These are phyloP conservation scores for Saxidomus purpurata DNA, from an alignment of 1,140 invertebrate species.

Conservation along the genomic window DNA sequence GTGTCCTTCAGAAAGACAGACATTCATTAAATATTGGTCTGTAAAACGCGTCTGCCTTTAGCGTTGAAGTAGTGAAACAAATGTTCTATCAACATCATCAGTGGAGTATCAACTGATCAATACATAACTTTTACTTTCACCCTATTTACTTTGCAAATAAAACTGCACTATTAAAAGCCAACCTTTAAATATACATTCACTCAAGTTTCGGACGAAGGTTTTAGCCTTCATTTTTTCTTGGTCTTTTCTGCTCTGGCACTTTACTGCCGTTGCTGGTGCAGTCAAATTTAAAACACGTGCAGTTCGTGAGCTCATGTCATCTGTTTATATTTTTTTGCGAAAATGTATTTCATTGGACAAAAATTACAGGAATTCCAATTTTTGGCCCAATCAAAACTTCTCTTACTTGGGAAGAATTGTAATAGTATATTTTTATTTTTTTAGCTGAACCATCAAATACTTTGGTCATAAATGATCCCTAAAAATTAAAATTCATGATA, in stretches of 20 bases:
- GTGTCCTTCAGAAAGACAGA: no score
- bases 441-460: neutral
- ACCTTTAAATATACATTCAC: slow-evolving; percentile 36
- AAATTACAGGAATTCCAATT: neutral
- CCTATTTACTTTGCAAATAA: no score
- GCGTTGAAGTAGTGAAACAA: no score
- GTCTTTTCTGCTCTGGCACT: neutral
- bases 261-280: no score
- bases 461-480: no score
- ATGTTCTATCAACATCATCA: no score
- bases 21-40: no score
- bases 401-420: neutral
- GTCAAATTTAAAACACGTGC: slow-evolving; percentile 27
- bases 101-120: no score
- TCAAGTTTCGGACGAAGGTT: slow-evolving; percentile 14
- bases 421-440: neutral
- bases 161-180: neutral
- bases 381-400: slow-evolving; percentile 32
- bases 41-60: no score
- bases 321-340: neutral
- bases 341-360: slow-evolving; percentile 19
- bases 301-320: slow-evolving; percentile 8
- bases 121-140: no score
- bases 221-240: slow-evolving; percentile 33
- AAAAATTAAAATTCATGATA: no score